Evolutionary conservation across 2,797 vertebrate species (phyloP).

Genomic region (Rhadinocentrus ornatus): DNA sequence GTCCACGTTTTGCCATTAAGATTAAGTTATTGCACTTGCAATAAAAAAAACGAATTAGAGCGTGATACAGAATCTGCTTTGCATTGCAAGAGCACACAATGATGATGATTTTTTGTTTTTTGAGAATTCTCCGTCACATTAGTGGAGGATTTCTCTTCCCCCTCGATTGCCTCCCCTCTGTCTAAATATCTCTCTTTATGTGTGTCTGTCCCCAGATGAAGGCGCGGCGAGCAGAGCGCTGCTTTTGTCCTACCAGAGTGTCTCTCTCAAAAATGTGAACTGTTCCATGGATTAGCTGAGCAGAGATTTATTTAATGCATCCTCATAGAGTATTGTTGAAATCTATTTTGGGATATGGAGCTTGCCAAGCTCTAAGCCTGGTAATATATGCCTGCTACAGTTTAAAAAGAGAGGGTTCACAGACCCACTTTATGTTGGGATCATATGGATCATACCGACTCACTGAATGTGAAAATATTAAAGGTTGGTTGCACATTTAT

Average conservation of each 20-base stretch:
- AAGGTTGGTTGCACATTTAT: constrained; percentile 74
- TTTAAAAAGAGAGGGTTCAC: constrained; percentile 87
- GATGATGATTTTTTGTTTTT: constrained; percentile 57
- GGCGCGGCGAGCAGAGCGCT: constrained; percentile 77
- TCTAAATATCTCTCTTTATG: constrained; percentile 84
- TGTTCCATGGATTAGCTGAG: constrained; percentile 87
- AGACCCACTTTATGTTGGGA: constrained; percentile 85
- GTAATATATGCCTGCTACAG: constrained; percentile 90
- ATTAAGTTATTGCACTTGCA: constrained; percentile 80
- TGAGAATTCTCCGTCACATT: constrained; percentile 80
- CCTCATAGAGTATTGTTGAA: constrained; percentile 88
- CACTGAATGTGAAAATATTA: constrained; percentile 84
- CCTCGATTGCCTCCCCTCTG: constrained; percentile 58
- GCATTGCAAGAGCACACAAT: constrained; percentile 75
- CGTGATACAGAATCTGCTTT: constrained; percentile 80
- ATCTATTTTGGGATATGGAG: constrained; percentile 88
- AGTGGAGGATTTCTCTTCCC: constrained; percentile 72
- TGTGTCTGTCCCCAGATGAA: constrained; percentile 83
- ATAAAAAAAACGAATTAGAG: constrained; percentile 56
- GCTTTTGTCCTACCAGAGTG: constrained; percentile 84
- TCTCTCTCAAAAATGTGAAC: constrained; percentile 84
- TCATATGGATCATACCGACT: constrained; percentile 83
- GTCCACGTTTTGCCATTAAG: constrained; percentile 80
- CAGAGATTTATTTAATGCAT: constrained; percentile 90
- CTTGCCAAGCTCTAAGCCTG: constrained; percentile 88